phyloP scores from a whole-genome alignment of 1,140 invertebrate species.

The Aethina tumida region DNA sequence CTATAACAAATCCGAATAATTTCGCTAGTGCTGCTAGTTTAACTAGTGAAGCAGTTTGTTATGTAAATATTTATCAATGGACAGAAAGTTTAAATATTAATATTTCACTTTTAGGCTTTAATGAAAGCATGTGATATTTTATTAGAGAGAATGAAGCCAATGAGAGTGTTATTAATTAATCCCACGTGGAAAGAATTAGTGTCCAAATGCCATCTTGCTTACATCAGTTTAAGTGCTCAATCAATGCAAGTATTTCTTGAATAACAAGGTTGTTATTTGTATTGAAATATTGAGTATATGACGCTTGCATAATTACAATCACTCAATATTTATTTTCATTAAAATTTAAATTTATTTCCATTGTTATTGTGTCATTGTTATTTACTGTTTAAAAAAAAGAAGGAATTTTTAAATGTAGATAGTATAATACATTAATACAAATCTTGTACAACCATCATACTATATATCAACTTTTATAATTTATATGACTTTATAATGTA shows the following conservation, averaged over 20 bases:
- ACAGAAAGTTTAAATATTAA: conserved; percentile 2
- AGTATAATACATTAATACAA: too few relatives aligned
- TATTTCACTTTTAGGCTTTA: conserved; percentile 47
- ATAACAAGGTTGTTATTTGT: too few relatives aligned
- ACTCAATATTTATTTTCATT: too few relatives aligned
- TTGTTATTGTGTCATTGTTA: too few relatives aligned
- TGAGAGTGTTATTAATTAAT: conserved; percentile 47
- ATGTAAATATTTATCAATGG: conserved; percentile 35
- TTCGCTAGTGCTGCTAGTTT: conserved; percentile 53
- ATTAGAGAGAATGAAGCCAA: conserved; percentile 48
- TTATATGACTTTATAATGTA: too few relatives aligned
- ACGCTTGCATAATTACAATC: too few relatives aligned
- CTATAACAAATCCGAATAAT: conserved; percentile 51
- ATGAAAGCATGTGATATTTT: conserved; percentile 58
- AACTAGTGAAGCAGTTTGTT: conserved; percentile 45
- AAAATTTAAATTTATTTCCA: too few relatives aligned
- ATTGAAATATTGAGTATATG: too few relatives aligned
- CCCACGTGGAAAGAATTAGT: conserved; percentile 58
- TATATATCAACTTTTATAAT: too few relatives aligned
- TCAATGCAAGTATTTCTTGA: conserved; percentile 24
- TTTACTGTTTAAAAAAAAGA: too few relatives aligned
- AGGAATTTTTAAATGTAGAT: too few relatives aligned
- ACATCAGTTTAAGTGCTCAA: conserved; percentile 42
- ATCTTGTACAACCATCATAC: too few relatives aligned
- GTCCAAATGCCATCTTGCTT: conserved; percentile 41